Evolutionary conservation across 1,140 invertebrate species (phyloP).

Genomic region (Conopomorpha cramerella): DNA sequence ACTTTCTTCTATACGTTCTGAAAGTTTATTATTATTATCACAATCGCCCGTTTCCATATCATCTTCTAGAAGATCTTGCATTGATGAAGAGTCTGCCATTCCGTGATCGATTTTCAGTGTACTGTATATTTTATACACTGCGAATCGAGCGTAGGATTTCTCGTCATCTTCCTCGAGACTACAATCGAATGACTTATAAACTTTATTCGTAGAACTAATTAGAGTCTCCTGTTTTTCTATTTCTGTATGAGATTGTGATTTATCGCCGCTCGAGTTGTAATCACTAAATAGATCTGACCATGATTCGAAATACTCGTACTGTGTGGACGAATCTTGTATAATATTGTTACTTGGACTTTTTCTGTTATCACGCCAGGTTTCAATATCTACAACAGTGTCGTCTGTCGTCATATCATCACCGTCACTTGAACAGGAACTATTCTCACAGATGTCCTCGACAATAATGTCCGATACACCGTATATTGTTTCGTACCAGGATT

Average conservation of each 20-base stretch:
- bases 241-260: too few relatives aligned
- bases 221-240: too few relatives aligned
- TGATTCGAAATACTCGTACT: conserved; percentile 19
- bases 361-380: neutral
- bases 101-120: conserved; percentile 22
- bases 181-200: too few relatives aligned
- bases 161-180: conserved; percentile 17
- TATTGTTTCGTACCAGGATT: conserved; percentile 41
- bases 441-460: neutral
- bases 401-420: conserved; percentile 6
- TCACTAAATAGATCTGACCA: conserved; percentile 33
- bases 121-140: conserved; percentile 29
- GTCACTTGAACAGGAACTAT: too few relatives aligned
- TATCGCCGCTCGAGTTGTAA: conserved; percentile 21
- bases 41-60: conserved; percentile 9
- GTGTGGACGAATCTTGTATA: too few relatives aligned
- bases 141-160: conserved; percentile 29
- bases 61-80: conserved; percentile 24
- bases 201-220: too few relatives aligned
- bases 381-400: neutral
- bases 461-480: conserved; percentile 35
- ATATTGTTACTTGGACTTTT: too few relatives aligned
- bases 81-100: conserved; percentile 34
- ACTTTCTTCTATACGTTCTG: conserved; percentile 11
- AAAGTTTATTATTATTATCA: too few relatives aligned